phyloP scores from a whole-genome alignment of 2,888 invertebrate genomes.

The Pristionchus exspectatus region DNA sequence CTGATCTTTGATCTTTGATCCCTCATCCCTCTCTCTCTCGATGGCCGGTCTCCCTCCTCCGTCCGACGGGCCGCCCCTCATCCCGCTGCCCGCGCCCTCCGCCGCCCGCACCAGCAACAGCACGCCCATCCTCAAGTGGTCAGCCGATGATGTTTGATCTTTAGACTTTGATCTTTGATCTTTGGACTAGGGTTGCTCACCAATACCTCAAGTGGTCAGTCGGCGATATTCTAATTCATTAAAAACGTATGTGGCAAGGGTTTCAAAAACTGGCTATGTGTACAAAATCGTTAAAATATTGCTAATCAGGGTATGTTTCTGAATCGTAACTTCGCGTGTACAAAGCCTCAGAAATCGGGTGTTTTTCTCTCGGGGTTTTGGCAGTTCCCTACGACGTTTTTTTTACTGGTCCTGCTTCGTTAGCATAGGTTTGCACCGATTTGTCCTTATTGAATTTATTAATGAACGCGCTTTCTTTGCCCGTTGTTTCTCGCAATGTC shows the following conservation, averaged over 20 bases:
- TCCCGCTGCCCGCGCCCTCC: background rate
- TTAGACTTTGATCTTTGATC: background rate
- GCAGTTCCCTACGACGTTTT: background rate
- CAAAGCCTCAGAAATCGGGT: background rate
- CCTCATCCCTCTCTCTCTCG: background rate
- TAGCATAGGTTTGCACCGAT: background rate
- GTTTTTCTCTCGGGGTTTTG: background rate
- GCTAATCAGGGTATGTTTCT: no score
- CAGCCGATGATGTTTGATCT: background rate
- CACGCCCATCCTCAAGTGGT: constrained; percentile 28
- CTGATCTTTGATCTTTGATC: background rate
- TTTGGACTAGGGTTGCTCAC: no score
- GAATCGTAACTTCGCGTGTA: no score
- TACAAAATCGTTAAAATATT: no score
- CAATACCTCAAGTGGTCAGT: constrained; percentile 8
- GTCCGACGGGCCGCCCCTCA: background rate
- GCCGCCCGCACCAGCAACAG: background rate
- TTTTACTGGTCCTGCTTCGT: no score
- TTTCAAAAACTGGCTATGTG: background rate
- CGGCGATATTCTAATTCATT: background rate
- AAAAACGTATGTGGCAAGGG: background rate
- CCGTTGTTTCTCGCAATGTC: background rate
- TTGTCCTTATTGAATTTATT: background rate
- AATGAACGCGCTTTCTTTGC: background rate
- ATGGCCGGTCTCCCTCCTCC: background rate